Evolutionary conservation across 2,797 vertebrate species (phyloP), one percentile per base, ranked within the genome.

Genomic region (Tachyglossus aculeatus): DNA sequence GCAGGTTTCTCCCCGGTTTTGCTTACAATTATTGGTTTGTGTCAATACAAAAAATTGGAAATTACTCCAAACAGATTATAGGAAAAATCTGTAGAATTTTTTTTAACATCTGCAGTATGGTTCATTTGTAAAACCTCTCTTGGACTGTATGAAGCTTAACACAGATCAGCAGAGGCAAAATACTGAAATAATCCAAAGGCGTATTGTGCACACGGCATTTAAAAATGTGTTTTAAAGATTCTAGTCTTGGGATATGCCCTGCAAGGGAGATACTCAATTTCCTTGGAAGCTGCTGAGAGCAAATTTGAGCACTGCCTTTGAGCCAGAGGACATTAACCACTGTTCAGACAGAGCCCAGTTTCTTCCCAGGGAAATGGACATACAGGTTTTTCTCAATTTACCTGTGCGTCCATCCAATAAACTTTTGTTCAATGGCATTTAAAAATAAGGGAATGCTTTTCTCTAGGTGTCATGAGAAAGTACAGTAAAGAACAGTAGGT

Each of bases 11-110:
- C 16, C 18, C 9, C 31, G 54, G 22, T 8, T 36, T 74, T 54
- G 25, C 27, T 44, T 50, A 31, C 12, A 38, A 3, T 58, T 44
- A 73, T 61, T 54, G 58, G 4, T 60, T 44, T 71, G 21, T 48
- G 59, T 63, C 48, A 58, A 48, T 19, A 32, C 5, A n/a, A 58
- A 85, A 71, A 68, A 31, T 29, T 50, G 82, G 63, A 59, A 72
- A 57, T 36, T 19, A 3, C 19, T 80, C 37, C n/a, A 61, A 78
- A 43, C 11, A 27, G 3, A 52, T 53, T 75, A 37, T 25, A 34
- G 19, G 22, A 54, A 50, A 59, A 78, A 67, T 21, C 19, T 64
- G 36, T 1, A 44, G 25, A 36, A 32, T 4, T 12, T 11, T 11
- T 70, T 74, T 66, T 72, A 39, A 56, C 48, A 57, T 52, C 38